A percentile compares a stretch with the other conserved stretches of the same genome.
Conservation (phyloP, 2,888 invertebrate genomes). For the Chalcis sispes region DNA sequence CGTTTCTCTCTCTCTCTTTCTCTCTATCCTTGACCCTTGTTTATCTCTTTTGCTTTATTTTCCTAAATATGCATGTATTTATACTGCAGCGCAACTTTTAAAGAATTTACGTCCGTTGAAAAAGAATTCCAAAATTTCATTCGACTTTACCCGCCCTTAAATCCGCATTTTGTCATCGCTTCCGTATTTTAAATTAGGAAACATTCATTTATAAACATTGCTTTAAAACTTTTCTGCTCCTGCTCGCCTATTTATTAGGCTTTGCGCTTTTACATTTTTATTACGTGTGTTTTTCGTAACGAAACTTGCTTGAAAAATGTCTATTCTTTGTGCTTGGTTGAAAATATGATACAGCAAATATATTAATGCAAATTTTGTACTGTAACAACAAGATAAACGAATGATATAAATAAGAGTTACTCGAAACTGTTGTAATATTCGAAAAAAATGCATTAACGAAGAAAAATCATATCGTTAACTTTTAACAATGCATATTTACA, state of each 20-base stretch:
- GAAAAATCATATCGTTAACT: too few species aligned
- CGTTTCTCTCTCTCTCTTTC: neutral
- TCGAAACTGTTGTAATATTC: too few species aligned
- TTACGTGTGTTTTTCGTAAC: too few species aligned
- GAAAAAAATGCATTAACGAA: too few species aligned
- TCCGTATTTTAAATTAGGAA: conserved; percentile 6
- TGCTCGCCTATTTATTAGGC: neutral
- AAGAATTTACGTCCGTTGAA: conserved; percentile 41
- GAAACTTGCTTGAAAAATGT: too few species aligned
- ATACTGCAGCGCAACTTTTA: conserved; percentile 21
- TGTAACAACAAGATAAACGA: too few species aligned
- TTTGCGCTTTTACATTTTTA: neutral
- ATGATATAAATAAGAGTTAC: too few species aligned
- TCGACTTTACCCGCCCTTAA: neutral
- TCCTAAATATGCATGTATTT: conserved; percentile 40
- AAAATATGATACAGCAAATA: too few species aligned
- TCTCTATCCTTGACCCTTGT: neutral
- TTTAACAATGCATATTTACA: too few species aligned
- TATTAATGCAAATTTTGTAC: too few species aligned
- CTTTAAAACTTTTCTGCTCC: neutral
- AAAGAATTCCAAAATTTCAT: conserved; percentile 3
- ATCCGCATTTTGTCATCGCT: neutral
- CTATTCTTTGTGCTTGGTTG: too few species aligned
- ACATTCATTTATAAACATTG: conserved; percentile 29
- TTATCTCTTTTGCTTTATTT: neutral